These are phyloP conservation scores for Drosophila peninsularis DNA, from an alignment of 2,888 invertebrate genomes.

Conservation along the genomic window DNA sequence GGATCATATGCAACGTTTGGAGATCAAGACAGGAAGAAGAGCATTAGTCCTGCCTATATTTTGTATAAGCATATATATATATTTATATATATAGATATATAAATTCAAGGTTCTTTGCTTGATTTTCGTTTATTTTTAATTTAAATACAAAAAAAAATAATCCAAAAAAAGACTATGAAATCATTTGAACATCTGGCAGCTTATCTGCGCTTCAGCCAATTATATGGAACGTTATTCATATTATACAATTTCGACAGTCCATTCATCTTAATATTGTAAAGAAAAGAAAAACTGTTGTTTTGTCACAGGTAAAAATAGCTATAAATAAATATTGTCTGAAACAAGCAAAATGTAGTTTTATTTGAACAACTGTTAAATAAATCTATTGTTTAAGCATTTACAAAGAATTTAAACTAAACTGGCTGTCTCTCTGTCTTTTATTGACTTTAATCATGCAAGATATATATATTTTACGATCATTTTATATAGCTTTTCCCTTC, in stretches of 20 bases:
- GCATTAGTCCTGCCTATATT: background rate
- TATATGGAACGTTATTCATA: conserved; percentile 7
- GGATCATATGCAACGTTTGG: too few species aligned
- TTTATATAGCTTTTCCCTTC: background rate
- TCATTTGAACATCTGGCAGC: conserved; percentile 9
- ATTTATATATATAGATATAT: background rate
- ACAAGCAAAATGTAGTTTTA: background rate
- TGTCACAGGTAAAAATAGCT: conserved; percentile 1
- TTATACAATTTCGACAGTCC: background rate
- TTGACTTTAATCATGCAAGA: background rate
- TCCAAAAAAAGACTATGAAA: background rate
- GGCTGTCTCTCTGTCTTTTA: too few species aligned
- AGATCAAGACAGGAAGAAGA: too few species aligned
- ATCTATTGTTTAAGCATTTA: background rate
- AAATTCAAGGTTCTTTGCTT: background rate
- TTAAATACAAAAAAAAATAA: background rate
- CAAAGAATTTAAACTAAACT: background rate
- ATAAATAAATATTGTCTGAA: background rate
- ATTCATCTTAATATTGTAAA: background rate
- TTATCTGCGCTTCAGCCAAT: background rate
- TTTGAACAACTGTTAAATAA: background rate
- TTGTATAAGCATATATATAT: background rate
- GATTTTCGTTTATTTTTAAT: background rate
- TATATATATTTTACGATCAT: background rate
- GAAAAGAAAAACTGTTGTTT: background rate